These are phyloP conservation scores for Tachina lurida DNA, from an alignment of 2,888 invertebrate species.

Conservation along the genomic window DNA sequence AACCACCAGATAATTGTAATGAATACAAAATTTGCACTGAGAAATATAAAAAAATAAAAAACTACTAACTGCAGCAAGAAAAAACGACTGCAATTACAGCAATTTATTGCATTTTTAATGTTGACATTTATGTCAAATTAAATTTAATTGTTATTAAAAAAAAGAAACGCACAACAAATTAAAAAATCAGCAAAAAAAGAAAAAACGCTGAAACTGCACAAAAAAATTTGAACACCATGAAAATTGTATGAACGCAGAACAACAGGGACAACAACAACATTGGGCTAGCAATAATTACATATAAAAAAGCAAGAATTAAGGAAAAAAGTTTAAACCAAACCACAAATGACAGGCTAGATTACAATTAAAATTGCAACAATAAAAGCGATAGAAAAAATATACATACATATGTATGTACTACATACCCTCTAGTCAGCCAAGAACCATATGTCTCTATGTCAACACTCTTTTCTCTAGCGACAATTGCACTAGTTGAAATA, in stretches of 20 bases:
- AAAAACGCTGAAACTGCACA: conserved; percentile 46
- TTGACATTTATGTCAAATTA: conserved; percentile 81
- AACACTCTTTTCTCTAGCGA: too few relatives aligned
- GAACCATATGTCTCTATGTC: too few relatives aligned
- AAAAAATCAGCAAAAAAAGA: conserved; percentile 55
- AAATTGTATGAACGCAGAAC: conserved; percentile 54
- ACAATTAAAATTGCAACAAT: conserved; percentile 70
- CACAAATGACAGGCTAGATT: conserved; percentile 72
- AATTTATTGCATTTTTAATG: conserved; percentile 79
- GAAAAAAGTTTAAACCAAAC: conserved; percentile 64
- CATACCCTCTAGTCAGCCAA: too few relatives aligned
- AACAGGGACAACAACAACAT: conserved; percentile 23
- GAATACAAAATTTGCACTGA: conserved; percentile 66
- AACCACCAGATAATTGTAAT: conserved; percentile 71
- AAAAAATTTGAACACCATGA: conserved; percentile 48
- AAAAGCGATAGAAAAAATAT: conserved; percentile 24
- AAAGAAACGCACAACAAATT: conserved; percentile 67
- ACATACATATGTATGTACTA: too few relatives aligned
- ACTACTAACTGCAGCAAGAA: conserved; percentile 27
- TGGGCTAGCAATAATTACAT: conserved; percentile 40
- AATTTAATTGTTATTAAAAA: conserved; percentile 79
- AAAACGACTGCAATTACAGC: conserved; percentile 72
- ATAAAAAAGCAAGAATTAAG: conserved; percentile 46
- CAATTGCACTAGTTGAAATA: too few relatives aligned
- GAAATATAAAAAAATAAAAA: conserved; percentile 28